Evolutionary conservation across 2,113 vertebrate species (phyloP), one percentile per base, ranked within the genome.

Genomic region (Pampusana beccarii): DNA sequence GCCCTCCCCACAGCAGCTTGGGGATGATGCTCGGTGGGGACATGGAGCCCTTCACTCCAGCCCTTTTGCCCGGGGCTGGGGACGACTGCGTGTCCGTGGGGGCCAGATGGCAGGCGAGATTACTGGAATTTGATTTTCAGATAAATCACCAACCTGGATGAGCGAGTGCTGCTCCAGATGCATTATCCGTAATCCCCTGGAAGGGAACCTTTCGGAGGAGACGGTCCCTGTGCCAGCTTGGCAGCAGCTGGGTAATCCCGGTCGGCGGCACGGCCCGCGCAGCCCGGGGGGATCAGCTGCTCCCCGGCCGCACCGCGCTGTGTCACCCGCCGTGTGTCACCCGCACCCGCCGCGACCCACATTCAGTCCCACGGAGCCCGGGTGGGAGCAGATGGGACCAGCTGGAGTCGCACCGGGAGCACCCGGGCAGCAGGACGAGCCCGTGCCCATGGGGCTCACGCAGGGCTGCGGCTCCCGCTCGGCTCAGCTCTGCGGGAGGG

Each of bases 41-140:
- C 3, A 1, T 2, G 51, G 25, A 77, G 19, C 34, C 62, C 71
- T 10, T 6, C 28, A 14, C 6, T 73, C 64, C 3, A 23, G 28
- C 69, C 73, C 56, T 80, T 13, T 48, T 5, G 0, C n/a, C 33
- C 9, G 2, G 33, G 61, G 65, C 54, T 16, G 10, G 69, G 56
- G 26, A 33, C 8, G 15, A 38, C 56, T 24, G 16, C 10, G 44
- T 28, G 34, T 73, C 88, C 71, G 95, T 95, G 58, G 98, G 93
- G 89, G 88, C 93, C 97, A 97, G 97, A 97, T 97, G 97, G 97
- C 97, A 91, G 90, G 92, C 61, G 14, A 95, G 97, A 97, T 97
- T 97, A 97, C 94, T 72, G 93, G 95, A 95, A 96, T 96, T 97
- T 96, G 96, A 95, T 97, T 96, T 97, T 95, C 96, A 96, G 97